A percentile compares a stretch with the other conserved stretches of the same genome.
phyloP scores from a whole-genome alignment of 2,888 invertebrate species.

The Dasysyrphus albostriatus region DNA sequence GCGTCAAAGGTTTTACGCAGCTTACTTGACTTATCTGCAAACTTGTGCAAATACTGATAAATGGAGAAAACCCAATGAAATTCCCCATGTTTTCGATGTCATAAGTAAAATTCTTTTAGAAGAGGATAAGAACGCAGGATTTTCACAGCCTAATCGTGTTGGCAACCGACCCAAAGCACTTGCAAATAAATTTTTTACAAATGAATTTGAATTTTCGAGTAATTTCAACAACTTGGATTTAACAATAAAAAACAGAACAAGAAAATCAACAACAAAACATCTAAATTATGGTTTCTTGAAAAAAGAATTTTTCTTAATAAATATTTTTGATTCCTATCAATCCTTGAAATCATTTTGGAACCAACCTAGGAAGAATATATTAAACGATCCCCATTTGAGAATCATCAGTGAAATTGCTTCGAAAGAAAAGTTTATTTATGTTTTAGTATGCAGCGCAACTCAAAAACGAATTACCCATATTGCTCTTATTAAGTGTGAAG shows the following conservation, averaged over 20 bases:
- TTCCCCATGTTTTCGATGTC: conserved; percentile 76
- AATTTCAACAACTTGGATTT: conserved; percentile 36
- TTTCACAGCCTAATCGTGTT: conserved; percentile 77
- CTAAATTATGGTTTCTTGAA: conserved; percentile 13
- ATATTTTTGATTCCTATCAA: conserved; percentile 51
- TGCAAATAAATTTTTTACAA: conserved; percentile 77
- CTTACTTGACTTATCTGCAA: conserved; percentile 77
- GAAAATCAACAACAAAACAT: neutral
- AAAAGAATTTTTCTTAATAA: conserved; percentile 77
- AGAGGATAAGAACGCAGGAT: conserved; percentile 77
- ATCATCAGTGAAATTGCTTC: conserved; percentile 50
- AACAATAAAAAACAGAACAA: neutral
- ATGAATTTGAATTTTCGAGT: conserved; percentile 68
- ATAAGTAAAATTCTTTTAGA: conserved; percentile 77
- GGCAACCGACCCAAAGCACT: conserved; percentile 79
- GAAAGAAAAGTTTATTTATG: conserved; percentile 71
- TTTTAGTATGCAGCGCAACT: conserved; percentile 76
- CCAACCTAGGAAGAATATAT: conserved; percentile 63
- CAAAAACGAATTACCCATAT: conserved; percentile 75
- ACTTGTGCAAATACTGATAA: conserved; percentile 77
- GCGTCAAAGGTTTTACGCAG: conserved; percentile 88
- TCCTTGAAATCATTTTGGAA: conserved; percentile 22
- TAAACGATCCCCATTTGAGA: conserved; percentile 57
- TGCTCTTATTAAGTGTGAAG: conserved; percentile 70
- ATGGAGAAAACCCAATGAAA: conserved; percentile 76